phyloP scores from a whole-genome alignment of 1,140 invertebrate species.

The Calephelis nemesis region DNA sequence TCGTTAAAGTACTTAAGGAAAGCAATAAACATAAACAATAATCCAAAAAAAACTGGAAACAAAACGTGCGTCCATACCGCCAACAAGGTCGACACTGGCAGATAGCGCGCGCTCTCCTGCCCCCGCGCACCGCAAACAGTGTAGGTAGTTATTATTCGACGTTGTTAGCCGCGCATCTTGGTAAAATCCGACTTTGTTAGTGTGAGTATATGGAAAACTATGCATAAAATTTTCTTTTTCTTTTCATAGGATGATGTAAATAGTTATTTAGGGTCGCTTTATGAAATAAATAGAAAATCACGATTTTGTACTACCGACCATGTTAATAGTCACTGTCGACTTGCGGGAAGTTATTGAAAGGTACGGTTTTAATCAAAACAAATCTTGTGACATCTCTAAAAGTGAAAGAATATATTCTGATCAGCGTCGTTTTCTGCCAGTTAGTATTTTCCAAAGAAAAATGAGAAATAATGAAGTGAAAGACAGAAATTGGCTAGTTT shows the following conservation, averaged over 20 bases:
- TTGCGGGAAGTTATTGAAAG: no score
- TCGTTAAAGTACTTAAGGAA: conserved; percentile 11
- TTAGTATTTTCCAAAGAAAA: conserved; percentile 1
- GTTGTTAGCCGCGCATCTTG: conserved; percentile 8
- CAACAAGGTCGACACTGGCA: no score
- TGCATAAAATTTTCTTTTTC: no score
- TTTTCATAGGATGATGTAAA: not conserved
- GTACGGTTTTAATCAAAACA: no score
- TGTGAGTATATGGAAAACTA: no score
- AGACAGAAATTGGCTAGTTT: conserved; percentile 25
- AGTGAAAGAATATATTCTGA: no score
- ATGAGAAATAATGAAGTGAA: conserved; percentile 26
- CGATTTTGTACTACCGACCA: conserved; percentile 5
- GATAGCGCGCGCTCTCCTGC: no score
- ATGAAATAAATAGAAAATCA: conserved; percentile 1
- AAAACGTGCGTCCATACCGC: not conserved
- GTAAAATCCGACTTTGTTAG: conserved; percentile 1
- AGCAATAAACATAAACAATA: not conserved
- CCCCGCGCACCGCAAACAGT: no score
- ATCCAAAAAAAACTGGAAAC: conserved; percentile 1
- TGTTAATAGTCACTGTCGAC: not conserved
- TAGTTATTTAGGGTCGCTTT: conserved; percentile 1
- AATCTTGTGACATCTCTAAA: no score
- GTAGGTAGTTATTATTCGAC: not conserved
- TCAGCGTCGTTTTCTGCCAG: no score